Evolutionary conservation across 2,888 invertebrate species (phyloP).

Genomic region (Acronicta alni): DNA sequence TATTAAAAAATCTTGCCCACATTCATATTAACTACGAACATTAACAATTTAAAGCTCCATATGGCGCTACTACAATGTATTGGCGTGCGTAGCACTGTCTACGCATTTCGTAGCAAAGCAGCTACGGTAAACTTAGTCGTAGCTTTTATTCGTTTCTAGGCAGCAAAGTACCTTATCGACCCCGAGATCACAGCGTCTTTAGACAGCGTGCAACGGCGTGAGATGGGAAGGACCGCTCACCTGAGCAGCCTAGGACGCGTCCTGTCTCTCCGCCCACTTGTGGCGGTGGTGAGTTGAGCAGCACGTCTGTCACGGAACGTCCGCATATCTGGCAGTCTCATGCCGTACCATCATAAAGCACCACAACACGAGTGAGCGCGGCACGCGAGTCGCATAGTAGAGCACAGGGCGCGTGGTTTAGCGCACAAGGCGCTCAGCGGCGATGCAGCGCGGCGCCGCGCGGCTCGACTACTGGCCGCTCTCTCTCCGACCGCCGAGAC

Average conservation of each 20-base stretch:
- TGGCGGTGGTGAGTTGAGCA: slow-evolving; percentile 76
- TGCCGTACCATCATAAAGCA: slow-evolving; percentile 88
- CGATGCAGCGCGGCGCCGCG: slow-evolving; percentile 73
- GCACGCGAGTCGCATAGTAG: slow-evolving; percentile 82
- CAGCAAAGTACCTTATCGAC: slow-evolving; percentile 78
- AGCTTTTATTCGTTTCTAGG: slow-evolving; percentile 53
- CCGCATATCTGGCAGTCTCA: slow-evolving; percentile 86
- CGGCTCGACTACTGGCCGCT: slow-evolving; percentile 75
- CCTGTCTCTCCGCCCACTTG: slow-evolving; percentile 85
- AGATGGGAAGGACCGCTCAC: slow-evolving; percentile 84
- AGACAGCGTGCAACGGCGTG: slow-evolving; percentile 70
- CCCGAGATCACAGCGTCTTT: slow-evolving; percentile 80
- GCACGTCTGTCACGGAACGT: slow-evolving; percentile 83
- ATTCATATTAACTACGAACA: neutral
- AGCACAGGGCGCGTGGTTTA: slow-evolving; percentile 60
- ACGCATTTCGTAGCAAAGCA: slow-evolving; percentile 56
- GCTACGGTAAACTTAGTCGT: slow-evolving; percentile 30
- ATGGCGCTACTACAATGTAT: slow-evolving; percentile 28
- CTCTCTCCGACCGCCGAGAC: slow-evolving; percentile 67
- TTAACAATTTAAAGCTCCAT: slow-evolving; percentile 18
- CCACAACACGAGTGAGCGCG: slow-evolving; percentile 83
- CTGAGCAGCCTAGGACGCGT: slow-evolving; percentile 82
- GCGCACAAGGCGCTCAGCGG: slow-evolving; percentile 63
- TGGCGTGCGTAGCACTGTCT: slow-evolving; percentile 53
- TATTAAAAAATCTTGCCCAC: no score